phyloP scores from a whole-genome alignment of 1,140 invertebrate species.

The Wasmannia auropunctata region DNA sequence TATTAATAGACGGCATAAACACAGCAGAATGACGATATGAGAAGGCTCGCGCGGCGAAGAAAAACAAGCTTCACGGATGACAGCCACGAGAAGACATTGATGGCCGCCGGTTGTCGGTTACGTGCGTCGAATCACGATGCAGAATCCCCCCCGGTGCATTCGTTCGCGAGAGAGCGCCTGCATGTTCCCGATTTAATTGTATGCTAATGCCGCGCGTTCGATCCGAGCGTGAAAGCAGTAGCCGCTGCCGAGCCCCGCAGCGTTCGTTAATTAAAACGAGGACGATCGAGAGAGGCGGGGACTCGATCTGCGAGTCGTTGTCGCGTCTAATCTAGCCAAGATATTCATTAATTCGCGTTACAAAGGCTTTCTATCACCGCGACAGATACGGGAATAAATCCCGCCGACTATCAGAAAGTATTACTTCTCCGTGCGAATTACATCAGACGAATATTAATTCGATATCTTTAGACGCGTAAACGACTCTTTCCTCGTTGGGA shows the following conservation, averaged over 20 bases:
- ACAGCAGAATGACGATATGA: conserved; percentile 41
- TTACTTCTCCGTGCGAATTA: background rate
- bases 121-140: conserved; percentile 64
- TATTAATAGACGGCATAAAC: conserved; percentile 68
- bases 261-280: conserved; percentile 62
- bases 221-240: conserved; percentile 6
- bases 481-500: background rate
- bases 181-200: conserved; percentile 60
- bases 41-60: background rate
- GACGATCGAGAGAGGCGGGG: background rate
- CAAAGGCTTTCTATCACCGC: background rate
- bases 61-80: conserved; percentile 56
- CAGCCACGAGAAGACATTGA: conserved; percentile 13
- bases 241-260: background rate
- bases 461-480: background rate
- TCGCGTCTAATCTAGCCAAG: conserved; percentile 14
- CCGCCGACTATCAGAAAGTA: background rate
- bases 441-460: background rate
- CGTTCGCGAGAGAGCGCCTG: conserved; percentile 13
- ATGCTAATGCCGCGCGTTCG: conserved; percentile 62
- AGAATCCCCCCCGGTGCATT: conserved; percentile 29
- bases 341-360: conserved; percentile 4
- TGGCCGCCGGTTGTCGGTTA: conserved; percentile 42
- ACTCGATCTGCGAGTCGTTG: background rate
- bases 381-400: conserved; percentile 5